Percentiles rank a stretch among this genome's conserved stretches.
Conservation (phyloP, 2,113 vertebrate species). For the Sinocyclocheilus rhinocerous region DNA sequence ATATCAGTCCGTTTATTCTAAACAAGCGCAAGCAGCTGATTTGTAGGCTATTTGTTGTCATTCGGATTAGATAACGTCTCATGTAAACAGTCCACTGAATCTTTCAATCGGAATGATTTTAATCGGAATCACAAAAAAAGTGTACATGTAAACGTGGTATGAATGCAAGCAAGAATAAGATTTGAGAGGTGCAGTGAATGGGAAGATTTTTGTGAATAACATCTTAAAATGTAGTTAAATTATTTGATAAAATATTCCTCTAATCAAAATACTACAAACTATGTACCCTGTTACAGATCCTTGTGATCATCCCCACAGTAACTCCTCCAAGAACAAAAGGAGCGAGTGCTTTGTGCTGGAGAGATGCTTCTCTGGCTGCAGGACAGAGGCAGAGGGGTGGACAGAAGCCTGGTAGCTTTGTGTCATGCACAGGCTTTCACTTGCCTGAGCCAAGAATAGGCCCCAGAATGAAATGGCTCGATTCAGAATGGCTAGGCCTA, state of each 20-base stretch:
- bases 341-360: conserved; percentile 36
- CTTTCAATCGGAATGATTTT: too few species aligned
- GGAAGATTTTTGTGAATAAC: not conserved
- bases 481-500: conserved; percentile 44
- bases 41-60: too few species aligned
- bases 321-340: conserved; percentile 44
- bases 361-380: conserved; percentile 17
- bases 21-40: too few species aligned
- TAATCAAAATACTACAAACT: not conserved
- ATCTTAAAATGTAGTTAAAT: not conserved
- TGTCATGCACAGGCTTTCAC: conserved; percentile 53
- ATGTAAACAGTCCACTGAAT: too few species aligned
- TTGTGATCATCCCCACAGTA: not conserved
- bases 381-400: conserved; percentile 39
- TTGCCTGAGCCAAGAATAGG: conserved; percentile 39
- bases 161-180: not conserved
- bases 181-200: not conserved
- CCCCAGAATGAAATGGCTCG: conserved; percentile 34
- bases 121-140: too few species aligned
- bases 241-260: not conserved
- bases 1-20: too few species aligned
- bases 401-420: conserved; percentile 57
- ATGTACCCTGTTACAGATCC: not conserved
- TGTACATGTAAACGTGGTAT: not conserved
- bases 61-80: too few species aligned